Evolutionary conservation across 1,140 invertebrate genomes (phyloP).

Genomic region (Oscheius sp.): DNA sequence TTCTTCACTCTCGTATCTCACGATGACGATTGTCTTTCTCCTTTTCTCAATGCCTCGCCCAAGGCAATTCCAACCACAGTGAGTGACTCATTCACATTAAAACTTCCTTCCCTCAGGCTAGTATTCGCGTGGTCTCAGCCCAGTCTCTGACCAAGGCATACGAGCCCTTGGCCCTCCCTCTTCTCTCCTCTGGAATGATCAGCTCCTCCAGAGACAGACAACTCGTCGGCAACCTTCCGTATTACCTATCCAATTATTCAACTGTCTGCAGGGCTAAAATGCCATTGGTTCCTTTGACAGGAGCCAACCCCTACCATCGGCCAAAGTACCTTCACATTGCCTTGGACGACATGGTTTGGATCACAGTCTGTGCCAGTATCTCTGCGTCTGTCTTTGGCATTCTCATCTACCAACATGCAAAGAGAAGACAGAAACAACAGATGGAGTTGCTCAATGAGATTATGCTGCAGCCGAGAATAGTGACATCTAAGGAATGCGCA

Average conservation of each 20-base stretch:
- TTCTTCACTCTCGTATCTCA: slow-evolving; percentile 1
- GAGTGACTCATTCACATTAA: neutral
- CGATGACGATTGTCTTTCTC: neutral
- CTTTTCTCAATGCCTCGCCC: neutral
- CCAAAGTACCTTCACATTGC: slow-evolving; percentile 30
- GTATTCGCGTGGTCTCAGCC: slow-evolving; percentile 14
- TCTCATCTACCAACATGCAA: slow-evolving; percentile 12
- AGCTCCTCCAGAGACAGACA: slow-evolving; percentile 2
- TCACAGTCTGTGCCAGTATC: slow-evolving; percentile 26
- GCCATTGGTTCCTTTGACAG: slow-evolving; percentile 10
- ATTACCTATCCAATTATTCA: slow-evolving; percentile 18
- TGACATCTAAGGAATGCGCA: slow-evolving; percentile 17
- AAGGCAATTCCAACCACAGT: neutral
- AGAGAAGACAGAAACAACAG: slow-evolving; percentile 18
- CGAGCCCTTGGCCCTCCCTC: slow-evolving; percentile 1
- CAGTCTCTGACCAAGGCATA: slow-evolving; percentile 20
- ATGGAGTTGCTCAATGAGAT: slow-evolving; percentile 19
- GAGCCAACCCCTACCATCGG: slow-evolving; percentile 11
- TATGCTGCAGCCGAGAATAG: slow-evolving; percentile 22
- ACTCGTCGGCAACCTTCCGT: slow-evolving; percentile 12
- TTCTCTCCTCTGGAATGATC: slow-evolving; percentile 5
- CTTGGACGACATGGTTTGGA: slow-evolving; percentile 26
- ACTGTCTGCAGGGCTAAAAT: slow-evolving; percentile 10
- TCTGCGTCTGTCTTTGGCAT: slow-evolving; percentile 2
- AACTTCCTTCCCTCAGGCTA: slow-evolving; percentile 14